Conservation (phyloP, 1,140 invertebrate genomes). For the Brachionus koreanus region DNA sequence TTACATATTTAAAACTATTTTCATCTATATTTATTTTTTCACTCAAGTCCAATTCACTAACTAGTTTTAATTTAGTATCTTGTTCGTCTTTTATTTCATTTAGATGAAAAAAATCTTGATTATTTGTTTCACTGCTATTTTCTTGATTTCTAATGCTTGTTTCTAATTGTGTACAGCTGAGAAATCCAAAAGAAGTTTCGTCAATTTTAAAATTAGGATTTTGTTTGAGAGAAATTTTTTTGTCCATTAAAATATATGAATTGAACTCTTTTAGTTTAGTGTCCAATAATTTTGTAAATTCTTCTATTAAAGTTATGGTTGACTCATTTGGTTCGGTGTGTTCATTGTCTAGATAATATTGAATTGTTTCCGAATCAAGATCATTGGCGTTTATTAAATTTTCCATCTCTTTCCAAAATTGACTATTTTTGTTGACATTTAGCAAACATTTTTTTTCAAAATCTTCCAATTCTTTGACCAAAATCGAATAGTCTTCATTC, state of each 20-base stretch:
- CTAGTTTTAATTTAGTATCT: background rate
- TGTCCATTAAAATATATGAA: background rate
- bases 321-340: background rate
- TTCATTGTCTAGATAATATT: background rate
- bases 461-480: constrained; percentile 21
- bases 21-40: background rate
- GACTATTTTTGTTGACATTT: background rate
- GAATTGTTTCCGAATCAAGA: constrained; percentile 3
- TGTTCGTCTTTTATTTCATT: background rate
- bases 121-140: background rate
- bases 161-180: background rate
- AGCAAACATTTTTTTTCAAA: background rate
- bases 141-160: background rate
- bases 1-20: background rate
- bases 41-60: background rate
- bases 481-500: background rate
- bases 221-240: background rate
- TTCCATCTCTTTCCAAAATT: constrained; percentile 23
- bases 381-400: constrained; percentile 29
- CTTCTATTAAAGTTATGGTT: background rate
- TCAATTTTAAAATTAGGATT: constrained; percentile 1
- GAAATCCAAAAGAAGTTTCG: background rate
- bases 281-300: constrained; percentile 10
- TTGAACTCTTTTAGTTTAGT: constrained; percentile 1
- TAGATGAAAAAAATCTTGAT: background rate